phyloP scores from a whole-genome alignment of 2,113 vertebrate species.

The Pelodiscus sinensis region DNA sequence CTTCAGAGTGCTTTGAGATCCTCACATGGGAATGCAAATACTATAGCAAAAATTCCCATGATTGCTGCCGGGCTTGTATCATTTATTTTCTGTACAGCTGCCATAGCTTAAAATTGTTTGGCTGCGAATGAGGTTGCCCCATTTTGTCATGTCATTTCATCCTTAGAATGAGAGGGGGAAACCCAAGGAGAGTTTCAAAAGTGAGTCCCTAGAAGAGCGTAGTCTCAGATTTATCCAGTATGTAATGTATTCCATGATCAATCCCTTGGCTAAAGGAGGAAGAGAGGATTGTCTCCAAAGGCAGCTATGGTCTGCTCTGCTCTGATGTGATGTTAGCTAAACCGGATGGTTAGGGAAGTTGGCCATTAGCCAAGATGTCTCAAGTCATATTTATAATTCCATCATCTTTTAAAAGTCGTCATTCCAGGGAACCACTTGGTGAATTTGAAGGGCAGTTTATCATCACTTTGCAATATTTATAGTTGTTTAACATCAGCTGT shows the following conservation, averaged over 20 bases:
- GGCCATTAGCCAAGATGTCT: conserved; percentile 13
- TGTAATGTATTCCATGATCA: background rate
- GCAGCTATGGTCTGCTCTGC: background rate
- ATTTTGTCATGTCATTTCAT: background rate
- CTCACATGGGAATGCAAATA: background rate
- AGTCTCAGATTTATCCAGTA: conserved; percentile 11
- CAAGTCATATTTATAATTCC: conserved; percentile 1
- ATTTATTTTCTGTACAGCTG: background rate
- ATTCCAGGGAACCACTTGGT: conserved; percentile 16
- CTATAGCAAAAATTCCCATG: background rate
- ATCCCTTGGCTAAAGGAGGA: background rate
- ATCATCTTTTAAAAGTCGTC: background rate
- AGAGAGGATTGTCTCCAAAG: background rate
- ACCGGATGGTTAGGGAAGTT: background rate
- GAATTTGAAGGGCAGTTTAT: conserved; percentile 58
- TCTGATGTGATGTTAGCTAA: accelerated
- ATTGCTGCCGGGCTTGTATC: background rate
- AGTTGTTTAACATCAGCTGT: conserved; percentile 61
- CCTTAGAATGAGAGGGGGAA: conserved; percentile 35
- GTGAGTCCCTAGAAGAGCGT: conserved; percentile 7
- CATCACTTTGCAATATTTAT: background rate
- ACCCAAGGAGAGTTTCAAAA: conserved; percentile 30
- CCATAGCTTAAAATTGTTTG: background rate
- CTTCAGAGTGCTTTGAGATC: accelerated
- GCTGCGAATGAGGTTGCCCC: background rate